phyloP scores from a whole-genome alignment of 2,888 invertebrate species.

The Eulithis testata region DNA sequence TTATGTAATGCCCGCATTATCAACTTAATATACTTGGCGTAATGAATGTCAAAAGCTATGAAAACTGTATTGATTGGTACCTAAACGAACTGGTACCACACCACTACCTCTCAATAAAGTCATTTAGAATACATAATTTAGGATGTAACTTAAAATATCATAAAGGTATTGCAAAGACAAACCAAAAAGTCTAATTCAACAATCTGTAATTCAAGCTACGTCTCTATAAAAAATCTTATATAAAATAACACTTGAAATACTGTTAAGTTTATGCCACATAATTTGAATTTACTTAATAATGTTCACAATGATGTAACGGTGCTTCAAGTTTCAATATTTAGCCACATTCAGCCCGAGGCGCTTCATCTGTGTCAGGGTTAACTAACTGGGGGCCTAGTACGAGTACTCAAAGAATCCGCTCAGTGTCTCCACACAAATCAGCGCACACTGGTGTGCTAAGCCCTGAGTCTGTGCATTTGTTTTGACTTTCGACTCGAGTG shows the following conservation, averaged over 20 bases:
- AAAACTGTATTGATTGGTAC: slow-evolving; percentile 40
- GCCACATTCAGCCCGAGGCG: not conserved
- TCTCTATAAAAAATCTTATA: too few relatives aligned
- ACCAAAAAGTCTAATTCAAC: too few relatives aligned
- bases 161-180: too few relatives aligned
- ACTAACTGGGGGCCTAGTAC: not conserved
- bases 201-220: too few relatives aligned
- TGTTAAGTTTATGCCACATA: not conserved
- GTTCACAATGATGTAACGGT: not conserved
- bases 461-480: too few relatives aligned
- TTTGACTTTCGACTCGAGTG: too few relatives aligned
- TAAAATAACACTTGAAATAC: too few relatives aligned
- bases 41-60: slow-evolving; percentile 47
- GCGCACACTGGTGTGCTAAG: too few relatives aligned
- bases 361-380: slow-evolving; percentile 26
- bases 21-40: slow-evolving; percentile 47
- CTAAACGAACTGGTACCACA: slow-evolving; percentile 20
- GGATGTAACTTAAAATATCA: too few relatives aligned
- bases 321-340: slow-evolving; percentile 4
- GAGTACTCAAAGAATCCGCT: too few relatives aligned
- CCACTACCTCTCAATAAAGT: slow-evolving; percentile 5
- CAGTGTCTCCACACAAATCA: too few relatives aligned
- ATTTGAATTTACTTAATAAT: not conserved
- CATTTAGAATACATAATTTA: not conserved
- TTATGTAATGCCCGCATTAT: slow-evolving; percentile 54